Conservation (phyloP, 2,888 invertebrate species). For the Copidosoma aretas region DNA sequence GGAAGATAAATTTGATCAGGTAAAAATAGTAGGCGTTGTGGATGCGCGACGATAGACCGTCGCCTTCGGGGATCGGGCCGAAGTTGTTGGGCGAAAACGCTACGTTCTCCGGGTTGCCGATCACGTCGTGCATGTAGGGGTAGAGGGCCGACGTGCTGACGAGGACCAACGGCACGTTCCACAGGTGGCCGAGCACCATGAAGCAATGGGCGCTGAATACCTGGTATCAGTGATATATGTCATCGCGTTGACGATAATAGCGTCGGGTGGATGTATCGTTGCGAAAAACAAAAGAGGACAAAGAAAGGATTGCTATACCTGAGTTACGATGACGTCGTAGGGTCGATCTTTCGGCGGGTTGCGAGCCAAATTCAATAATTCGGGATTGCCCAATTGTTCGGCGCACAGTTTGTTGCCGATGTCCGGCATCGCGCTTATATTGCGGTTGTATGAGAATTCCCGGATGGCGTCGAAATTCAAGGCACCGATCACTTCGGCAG, state of each 20-base stretch:
- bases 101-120: conserved; percentile 47
- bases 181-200: conserved; percentile 44
- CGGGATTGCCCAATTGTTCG: conserved; percentile 41
- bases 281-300: too few species aligned
- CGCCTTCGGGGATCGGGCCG: conserved; percentile 40
- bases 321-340: conserved; percentile 51
- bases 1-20: conserved; percentile 42
- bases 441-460: neutral
- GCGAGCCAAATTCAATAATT: conserved; percentile 46
- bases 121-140: conserved; percentile 45
- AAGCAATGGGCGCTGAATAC: conserved; percentile 41
- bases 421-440: neutral
- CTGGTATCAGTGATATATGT: too few species aligned
- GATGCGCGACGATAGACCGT: conserved; percentile 43
- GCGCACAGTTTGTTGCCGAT: conserved; percentile 41
- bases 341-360: conserved; percentile 50
- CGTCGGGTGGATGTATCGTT: too few species aligned
- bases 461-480: neutral
- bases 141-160: conserved; percentile 43
- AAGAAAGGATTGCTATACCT: too few species aligned
- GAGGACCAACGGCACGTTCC: conserved; percentile 46
- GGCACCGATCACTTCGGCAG: neutral
- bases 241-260: too few species aligned
- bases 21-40: conserved; percentile 44
- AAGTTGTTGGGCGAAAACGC: conserved; percentile 45